Percentiles rank a stretch among this genome's conserved stretches.
Evolutionary conservation across 53 echinoderm and acorn worm genomes (phyloP).

Genomic region (Actinopyga echinites): DNA sequence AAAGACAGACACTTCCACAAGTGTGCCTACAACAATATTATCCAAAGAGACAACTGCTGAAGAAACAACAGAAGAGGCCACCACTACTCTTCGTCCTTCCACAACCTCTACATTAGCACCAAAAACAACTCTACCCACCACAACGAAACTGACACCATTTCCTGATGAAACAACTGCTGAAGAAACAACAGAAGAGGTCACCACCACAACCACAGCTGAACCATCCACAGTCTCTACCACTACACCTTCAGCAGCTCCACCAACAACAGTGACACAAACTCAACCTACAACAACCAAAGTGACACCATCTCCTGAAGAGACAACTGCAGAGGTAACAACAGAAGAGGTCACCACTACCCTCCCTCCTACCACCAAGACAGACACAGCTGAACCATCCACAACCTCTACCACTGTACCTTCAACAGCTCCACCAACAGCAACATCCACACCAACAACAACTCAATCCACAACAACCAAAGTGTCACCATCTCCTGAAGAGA

Average conservation of each 20-base stretch:
- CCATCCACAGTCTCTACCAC: no score
- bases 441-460: no score
- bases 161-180: not conserved
- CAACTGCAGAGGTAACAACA: not conserved
- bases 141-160: not conserved
- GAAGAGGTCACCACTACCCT: not conserved
- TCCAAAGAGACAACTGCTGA: not conserved
- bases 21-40: not conserved
- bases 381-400: not conserved
- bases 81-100: not conserved
- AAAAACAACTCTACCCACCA: not conserved
- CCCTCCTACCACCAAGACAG: not conserved
- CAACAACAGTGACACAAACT: not conserved
- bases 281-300: not conserved
- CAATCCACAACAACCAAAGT: no score
- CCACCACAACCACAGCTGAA: not conserved
- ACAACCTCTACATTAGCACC: no score
- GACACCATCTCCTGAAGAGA: not conserved
- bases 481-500: no score
- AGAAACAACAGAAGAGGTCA: not conserved
- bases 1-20: not conserved
- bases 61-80: not conserved
- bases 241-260: not conserved
- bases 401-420: no score
- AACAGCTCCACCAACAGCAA: not conserved